Conservation (phyloP, 2,888 invertebrate genomes). For the Hyppa rectilinea region DNA sequence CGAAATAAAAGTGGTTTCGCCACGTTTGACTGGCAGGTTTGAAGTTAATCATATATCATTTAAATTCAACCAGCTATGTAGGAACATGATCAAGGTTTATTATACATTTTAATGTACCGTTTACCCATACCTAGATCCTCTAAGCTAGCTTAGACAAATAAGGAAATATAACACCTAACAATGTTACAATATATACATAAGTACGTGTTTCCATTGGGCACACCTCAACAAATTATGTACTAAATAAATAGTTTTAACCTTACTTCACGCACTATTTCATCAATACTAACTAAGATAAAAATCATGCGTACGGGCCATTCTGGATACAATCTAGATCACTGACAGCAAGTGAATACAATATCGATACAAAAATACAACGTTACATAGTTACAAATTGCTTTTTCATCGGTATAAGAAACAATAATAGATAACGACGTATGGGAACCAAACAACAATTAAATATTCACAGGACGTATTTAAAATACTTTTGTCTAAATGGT, state of each 20-base stretch:
- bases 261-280: conserved; percentile 54
- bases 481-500: not conserved
- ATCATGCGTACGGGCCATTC: conserved; percentile 20
- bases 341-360: conserved; percentile 6
- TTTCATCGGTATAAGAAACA: conserved; percentile 10
- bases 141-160: conserved; percentile 15
- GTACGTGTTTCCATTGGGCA: conserved; percentile 11
- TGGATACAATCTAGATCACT: not conserved
- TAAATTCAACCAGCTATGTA: not conserved
- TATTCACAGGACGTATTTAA: conserved; percentile 9
- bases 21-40: too few species aligned
- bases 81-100: not conserved
- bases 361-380: not conserved
- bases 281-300: conserved; percentile 11
- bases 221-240: not conserved
- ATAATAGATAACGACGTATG: not conserved
- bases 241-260: conserved; percentile 16
- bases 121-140: not conserved
- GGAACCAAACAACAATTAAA: conserved; percentile 5
- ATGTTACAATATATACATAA: not conserved
- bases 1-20: not conserved
- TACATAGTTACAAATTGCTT: not conserved
- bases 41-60: not conserved
- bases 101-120: not conserved
- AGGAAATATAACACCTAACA: conserved; percentile 35